A percentile compares a stretch with the other conserved stretches of the same genome.
Evolutionary conservation across 2,888 invertebrate genomes (phyloP).

Genomic region (Clostera curtula): DNA sequence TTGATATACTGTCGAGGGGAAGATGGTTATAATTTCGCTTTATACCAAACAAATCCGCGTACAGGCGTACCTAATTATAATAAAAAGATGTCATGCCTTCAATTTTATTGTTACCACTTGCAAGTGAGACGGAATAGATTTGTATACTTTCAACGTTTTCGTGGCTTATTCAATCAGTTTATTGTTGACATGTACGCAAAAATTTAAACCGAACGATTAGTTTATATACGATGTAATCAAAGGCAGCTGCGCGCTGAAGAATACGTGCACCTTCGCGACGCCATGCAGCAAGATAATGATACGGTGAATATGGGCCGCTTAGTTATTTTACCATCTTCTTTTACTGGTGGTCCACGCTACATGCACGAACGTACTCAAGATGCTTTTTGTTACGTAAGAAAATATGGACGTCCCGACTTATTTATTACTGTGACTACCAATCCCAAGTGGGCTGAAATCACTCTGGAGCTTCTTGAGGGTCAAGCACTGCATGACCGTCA

Average conservation of each 20-base stretch:
- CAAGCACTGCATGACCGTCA: constrained; percentile 22
- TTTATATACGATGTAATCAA: constrained; percentile 25
- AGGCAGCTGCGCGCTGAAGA: constrained; percentile 12
- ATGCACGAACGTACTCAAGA: constrained; percentile 28
- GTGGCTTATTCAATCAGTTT: no score
- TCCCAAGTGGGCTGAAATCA: constrained; percentile 25
- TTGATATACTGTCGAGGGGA: no score
- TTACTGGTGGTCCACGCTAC: constrained; percentile 24
- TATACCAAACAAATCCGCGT: no score
- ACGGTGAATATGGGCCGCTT: constrained; percentile 14
- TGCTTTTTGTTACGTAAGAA: constrained; percentile 27
- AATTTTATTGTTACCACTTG: no score
- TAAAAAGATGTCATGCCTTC: no score
- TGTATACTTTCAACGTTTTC: no score
- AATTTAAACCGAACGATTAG: constrained; percentile 28
- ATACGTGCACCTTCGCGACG: constrained; percentile 31
- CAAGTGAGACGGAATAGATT: no score
- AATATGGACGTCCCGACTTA: constrained; percentile 22
- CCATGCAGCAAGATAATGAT: constrained; percentile 18
- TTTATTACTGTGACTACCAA: constrained; percentile 23
- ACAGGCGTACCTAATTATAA: no score
- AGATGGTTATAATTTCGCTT: no score
- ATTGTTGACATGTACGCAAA: no score
- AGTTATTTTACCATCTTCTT: constrained; percentile 27
- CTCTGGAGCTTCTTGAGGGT: constrained; percentile 8